A percentile compares a stretch with the other conserved stretches of the same genome.
phyloP scores from a whole-genome alignment of 1,140 invertebrate species.

The Hycleus cichorii region DNA sequence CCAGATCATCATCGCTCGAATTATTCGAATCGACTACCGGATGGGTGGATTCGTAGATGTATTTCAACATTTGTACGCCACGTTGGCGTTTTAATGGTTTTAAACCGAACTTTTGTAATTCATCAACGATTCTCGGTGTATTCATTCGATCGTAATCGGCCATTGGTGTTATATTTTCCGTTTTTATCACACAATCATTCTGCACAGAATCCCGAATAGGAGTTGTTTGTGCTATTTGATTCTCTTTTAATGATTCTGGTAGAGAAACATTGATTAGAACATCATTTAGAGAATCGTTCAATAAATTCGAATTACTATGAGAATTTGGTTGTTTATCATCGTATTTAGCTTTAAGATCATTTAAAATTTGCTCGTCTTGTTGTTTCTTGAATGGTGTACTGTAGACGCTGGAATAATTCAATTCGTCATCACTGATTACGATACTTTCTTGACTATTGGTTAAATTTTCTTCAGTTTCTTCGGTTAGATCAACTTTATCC shows the following conservation, averaged over 20 bases:
- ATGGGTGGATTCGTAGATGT: conserved; percentile 40
- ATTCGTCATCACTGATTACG: conserved; percentile 31
- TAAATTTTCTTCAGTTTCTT: conserved; percentile 2
- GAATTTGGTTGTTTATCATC: conserved; percentile 1
- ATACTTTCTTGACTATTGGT: conserved; percentile 22
- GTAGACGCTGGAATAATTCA: conserved; percentile 31
- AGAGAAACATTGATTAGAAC: conserved; percentile 4
- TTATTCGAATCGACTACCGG: conserved; percentile 20
- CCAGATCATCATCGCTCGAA: conserved; percentile 1
- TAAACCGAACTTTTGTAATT: conserved; percentile 50
- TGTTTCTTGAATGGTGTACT: conserved; percentile 2
- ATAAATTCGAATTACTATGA: neutral
- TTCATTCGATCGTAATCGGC: conserved; percentile 46
- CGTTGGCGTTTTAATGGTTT: conserved; percentile 48
- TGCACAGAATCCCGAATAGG: neutral
- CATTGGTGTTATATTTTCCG: conserved; percentile 46
- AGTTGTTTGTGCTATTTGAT: neutral
- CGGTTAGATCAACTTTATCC: neutral
- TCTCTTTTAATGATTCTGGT: conserved; percentile 1
- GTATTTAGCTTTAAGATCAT: conserved; percentile 6
- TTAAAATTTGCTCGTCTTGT: conserved; percentile 4
- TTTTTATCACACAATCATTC: conserved; percentile 41
- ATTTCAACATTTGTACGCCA: conserved; percentile 32
- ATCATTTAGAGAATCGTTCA: conserved; percentile 20
- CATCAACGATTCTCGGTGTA: conserved; percentile 44